Evolutionary conservation across 2,113 vertebrate species (phyloP).

Genomic region (Pluvialis apricaria): DNA sequence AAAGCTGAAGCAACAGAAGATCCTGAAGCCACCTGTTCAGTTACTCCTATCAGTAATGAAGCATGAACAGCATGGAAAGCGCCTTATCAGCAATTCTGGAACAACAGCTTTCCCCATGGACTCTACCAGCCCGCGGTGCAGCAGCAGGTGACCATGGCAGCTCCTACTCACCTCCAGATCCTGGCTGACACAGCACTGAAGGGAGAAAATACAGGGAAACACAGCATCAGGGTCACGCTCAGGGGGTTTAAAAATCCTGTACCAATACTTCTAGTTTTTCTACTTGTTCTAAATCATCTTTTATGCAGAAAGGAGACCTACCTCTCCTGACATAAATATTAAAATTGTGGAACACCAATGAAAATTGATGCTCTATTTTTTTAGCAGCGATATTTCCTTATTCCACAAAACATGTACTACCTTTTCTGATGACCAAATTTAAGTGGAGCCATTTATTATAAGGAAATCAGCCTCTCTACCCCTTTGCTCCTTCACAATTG

Average conservation of each 20-base stretch:
- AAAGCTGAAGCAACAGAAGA: background rate
- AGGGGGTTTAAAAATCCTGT: background rate
- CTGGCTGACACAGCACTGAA: background rate
- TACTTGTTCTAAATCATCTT: background rate
- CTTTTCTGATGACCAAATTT: background rate
- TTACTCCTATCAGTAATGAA: background rate
- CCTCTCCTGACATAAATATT: background rate
- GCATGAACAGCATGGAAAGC: background rate
- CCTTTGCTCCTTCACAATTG: background rate
- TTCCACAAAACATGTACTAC: background rate
- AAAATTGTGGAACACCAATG: background rate
- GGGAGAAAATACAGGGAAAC: background rate
- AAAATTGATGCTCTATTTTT: background rate
- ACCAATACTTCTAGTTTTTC: background rate
- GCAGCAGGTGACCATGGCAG: background rate
- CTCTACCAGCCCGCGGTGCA: accelerated
- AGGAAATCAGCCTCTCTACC: background rate
- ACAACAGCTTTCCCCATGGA: background rate
- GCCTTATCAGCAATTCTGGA: background rate
- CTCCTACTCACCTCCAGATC: accelerated
- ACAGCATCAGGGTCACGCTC: background rate
- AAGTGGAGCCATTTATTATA: background rate
- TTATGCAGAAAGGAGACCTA: background rate
- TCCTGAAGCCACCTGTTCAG: background rate
- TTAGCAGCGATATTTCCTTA: background rate